phyloP scores from a whole-genome alignment of 2,797 vertebrate genomes.

The Hyperoplus immaculatus region DNA sequence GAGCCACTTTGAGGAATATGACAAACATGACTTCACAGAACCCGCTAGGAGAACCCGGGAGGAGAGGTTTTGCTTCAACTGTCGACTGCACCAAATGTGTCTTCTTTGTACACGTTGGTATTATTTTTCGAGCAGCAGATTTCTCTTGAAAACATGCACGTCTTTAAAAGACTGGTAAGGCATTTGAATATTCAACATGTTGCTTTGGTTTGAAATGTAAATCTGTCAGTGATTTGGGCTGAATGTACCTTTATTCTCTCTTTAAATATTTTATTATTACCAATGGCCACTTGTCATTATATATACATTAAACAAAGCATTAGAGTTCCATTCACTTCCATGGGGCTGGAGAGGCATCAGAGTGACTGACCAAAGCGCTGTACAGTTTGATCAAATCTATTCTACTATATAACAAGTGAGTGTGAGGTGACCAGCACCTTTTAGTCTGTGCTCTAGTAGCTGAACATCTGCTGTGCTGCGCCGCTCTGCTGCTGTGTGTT shows the following conservation, averaged over 20 bases:
- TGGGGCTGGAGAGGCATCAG: slow-evolving; percentile 69
- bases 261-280: slow-evolving; percentile 14
- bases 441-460: slow-evolving; percentile 83
- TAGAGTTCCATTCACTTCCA: slow-evolving; percentile 29
- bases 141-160: slow-evolving; percentile 57
- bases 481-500: slow-evolving; percentile 72
- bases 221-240: slow-evolving; percentile 42
- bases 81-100: neutral
- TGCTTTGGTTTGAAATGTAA: slow-evolving; percentile 74
- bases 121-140: slow-evolving; percentile 37
- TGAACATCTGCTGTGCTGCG: slow-evolving; percentile 92
- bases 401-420: slow-evolving; percentile 30
- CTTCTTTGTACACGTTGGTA: neutral
- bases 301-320: slow-evolving; percentile 21
- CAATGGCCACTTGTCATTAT: slow-evolving; percentile 26
- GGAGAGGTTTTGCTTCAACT: neutral
- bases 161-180: slow-evolving; percentile 62
- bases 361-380: slow-evolving; percentile 60
- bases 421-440: slow-evolving; percentile 74
- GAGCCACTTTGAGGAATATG: neutral
- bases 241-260: slow-evolving; percentile 25
- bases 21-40: neutral
- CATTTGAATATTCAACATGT: slow-evolving; percentile 50
- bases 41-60: neutral
- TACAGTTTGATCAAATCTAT: slow-evolving; percentile 49